phyloP scores from a whole-genome alignment of 2,113 vertebrate species.

The Tachysurus vachellii region DNA sequence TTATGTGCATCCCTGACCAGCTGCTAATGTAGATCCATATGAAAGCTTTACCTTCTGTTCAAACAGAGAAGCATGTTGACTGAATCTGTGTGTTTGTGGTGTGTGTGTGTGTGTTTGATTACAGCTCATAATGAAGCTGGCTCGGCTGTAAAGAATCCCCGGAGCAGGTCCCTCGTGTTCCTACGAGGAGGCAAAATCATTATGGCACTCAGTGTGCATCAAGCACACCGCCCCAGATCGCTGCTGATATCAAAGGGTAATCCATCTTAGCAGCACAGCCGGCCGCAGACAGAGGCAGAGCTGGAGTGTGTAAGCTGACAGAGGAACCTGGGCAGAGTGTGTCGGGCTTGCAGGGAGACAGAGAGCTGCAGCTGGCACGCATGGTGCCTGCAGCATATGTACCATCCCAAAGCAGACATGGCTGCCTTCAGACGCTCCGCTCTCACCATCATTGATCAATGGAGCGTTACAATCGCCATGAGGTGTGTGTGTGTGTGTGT shows the following conservation, averaged over 20 bases:
- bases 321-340: constrained; percentile 55
- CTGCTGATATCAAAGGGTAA: constrained; percentile 56
- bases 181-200: constrained; percentile 48
- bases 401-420: constrained; percentile 50
- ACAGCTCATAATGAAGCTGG: constrained; percentile 56
- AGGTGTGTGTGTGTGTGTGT: constrained; percentile 35
- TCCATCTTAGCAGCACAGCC: constrained; percentile 59
- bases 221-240: constrained; percentile 39
- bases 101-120: constrained; percentile 49
- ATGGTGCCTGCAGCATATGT: constrained; percentile 56
- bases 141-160: constrained; percentile 46
- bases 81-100: constrained; percentile 28
- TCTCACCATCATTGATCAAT: constrained; percentile 53
- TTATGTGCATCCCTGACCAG: constrained; percentile 34
- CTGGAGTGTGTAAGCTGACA: constrained; percentile 57
- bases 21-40: constrained; percentile 44
- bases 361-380: constrained; percentile 54
- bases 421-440: constrained; percentile 49
- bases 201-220: constrained; percentile 47
- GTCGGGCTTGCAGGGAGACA: constrained; percentile 53
- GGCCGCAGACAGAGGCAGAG: constrained; percentile 51
- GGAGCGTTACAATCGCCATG: constrained; percentile 47
- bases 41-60: constrained; percentile 46
- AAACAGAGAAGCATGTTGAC: constrained; percentile 44
- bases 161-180: constrained; percentile 43